Base-by-base conservation (phyloP, 2,113 vertebrate species). In the Lichenostomus cassidix region DNA sequence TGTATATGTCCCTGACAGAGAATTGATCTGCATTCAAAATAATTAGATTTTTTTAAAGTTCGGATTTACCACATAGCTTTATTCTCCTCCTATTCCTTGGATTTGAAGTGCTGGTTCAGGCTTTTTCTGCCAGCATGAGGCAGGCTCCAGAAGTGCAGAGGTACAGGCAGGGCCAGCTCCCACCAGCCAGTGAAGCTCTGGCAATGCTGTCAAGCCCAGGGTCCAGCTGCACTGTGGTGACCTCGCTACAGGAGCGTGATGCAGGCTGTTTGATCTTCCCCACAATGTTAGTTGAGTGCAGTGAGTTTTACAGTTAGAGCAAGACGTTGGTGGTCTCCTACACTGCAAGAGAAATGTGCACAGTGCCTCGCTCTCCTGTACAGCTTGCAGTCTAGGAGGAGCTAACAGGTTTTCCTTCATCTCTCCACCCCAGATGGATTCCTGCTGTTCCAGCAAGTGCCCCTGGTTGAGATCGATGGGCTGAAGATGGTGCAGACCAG, bases 401-500 rank as follows among this genome's bases (percentile, higher is more conserved):
- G n/a, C 22, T 95, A 69, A 95, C 16, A 46, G 55, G 27, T 28
- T 94, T 87, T 77, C 25, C 28, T 49, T 90, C n/a, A 71, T 52
- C 8, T 95, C 42, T 87, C 76, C 42, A 56, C 69, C 50, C 62
- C 50, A 84, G 98, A 96, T 89, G 98, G 98, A 92, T 76, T 17
- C 8, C 97, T 99, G 94, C 94, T 99, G 96, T 99, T 98, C 88
- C 97, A 99, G 27, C 99, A 99, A 92, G 97, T 99, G 56, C 99
- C 99, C 2, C 27, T 99, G 98, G 98, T 99, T 18, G 99, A 99
- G 95, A 99, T 99, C 0, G 99, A 99, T 21, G 98, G 98, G 59
- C 98, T 99, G 99, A 98, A 99, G 87, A 95, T 99, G 52, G 94
- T 99, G 50, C 99, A 99, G 96, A 98, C 98, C 20, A 98, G 97